Base-by-base conservation (phyloP, 1,140 invertebrate genomes). In the Sinella curviseta region DNA sequence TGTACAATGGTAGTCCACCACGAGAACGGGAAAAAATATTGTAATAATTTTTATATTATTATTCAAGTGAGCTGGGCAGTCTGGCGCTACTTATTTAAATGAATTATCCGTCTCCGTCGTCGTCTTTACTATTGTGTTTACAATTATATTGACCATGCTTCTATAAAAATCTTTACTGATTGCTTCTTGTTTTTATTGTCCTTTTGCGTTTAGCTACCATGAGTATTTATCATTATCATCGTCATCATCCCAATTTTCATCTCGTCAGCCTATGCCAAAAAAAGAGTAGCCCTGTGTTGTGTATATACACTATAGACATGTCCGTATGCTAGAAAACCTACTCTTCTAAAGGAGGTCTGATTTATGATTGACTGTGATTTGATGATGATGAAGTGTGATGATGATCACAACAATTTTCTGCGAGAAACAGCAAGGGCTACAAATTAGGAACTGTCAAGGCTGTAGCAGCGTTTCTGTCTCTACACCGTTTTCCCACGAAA, bases 21-120 rank as follows among this genome's bases (percentile, higher is more conserved):
- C 39, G 39, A 48, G n/a, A n/a, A n/a, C n/a, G n/a, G n/a, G n/a
- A n/a, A n/a, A n/a, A n/a, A n/a, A n/a, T n/a, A n/a, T n/a, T n/a
- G n/a, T n/a, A n/a, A n/a, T n/a, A n/a, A n/a, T n/a, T n/a, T n/a
- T n/a, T n/a, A n/a, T n/a, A n/a, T 48, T 48, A 48, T 48, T 48
- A 70, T 70, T 31, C 65, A 31, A 33, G 8, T 31, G 31, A 70
- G 65, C 31, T 70, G 65, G 65, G 65, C 65, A 70, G 65, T 30
- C 65, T 70, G 65, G 65, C 65, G 65, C 65, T 70, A 33, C 3
- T 33, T 60, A 12, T 60, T 26, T 60, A 26, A 60, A 60, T 60
- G 57, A 60, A 60, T 60, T 60, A 60, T 60, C 57, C 57, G 12
- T 60, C 57, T 60, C 39, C 39, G 39, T 48, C 39, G 39, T 48